phyloP scores from a whole-genome alignment of 2,888 invertebrate species.

The Nymphalis c-album region DNA sequence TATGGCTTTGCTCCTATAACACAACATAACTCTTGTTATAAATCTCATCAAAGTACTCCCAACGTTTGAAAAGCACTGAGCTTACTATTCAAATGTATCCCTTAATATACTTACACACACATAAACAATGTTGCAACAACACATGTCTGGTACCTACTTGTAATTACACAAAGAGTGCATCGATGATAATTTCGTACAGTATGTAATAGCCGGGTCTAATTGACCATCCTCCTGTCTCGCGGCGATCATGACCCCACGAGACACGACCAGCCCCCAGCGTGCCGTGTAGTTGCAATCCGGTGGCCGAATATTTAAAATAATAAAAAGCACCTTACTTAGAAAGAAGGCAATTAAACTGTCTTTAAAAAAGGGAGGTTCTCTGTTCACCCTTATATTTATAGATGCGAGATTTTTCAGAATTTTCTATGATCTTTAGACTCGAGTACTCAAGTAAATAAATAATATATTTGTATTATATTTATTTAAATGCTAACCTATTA shows the following conservation, averaged over 20 bases:
- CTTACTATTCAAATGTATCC: too few species aligned
- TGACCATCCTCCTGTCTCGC: slow-evolving; percentile 54
- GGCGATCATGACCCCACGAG: slow-evolving; percentile 59
- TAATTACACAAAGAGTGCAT: slow-evolving; percentile 7
- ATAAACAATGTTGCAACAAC: not conserved
- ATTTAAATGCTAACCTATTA: too few species aligned
- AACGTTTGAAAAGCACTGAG: too few species aligned
- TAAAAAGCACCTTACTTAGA: not conserved
- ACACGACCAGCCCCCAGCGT: slow-evolving; percentile 45
- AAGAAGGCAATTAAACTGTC: not conserved
- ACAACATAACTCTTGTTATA: too few species aligned
- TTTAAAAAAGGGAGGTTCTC: not conserved
- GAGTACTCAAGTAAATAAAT: too few species aligned
- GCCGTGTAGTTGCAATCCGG: slow-evolving; percentile 21
- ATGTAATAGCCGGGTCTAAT: slow-evolving; percentile 44
- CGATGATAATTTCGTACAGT: slow-evolving; percentile 19
- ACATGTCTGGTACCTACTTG: not conserved
- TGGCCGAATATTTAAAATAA: slow-evolving; percentile 25
- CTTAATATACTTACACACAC: not conserved
- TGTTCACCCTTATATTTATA: not conserved
- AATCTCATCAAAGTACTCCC: too few species aligned
- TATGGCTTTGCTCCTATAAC: too few species aligned
- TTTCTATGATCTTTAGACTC: too few species aligned
- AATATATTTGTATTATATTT: too few species aligned
- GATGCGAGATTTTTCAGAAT: too few species aligned